Evolutionary conservation across 2,797 vertebrate genomes (phyloP), one percentile per base, ranked within the genome.

Genomic region (Prunella strophiata): DNA sequence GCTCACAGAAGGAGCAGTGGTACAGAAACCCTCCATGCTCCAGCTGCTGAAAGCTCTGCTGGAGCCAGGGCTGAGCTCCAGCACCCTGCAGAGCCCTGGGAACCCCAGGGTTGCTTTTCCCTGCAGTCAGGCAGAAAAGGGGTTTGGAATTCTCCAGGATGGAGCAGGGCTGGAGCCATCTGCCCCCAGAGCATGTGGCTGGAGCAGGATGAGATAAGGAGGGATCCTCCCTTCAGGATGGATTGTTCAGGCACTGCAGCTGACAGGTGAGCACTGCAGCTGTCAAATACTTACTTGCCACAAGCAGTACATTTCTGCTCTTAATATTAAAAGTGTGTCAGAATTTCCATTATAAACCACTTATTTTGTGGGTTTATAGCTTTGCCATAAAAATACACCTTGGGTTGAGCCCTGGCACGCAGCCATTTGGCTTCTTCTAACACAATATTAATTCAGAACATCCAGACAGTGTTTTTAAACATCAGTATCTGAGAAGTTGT

Each of bases 271-370:
- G 94, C 66, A 22, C 87, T 42, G 29, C 88, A 91, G 93, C 95
- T 95, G 93, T 95, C 95, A 82, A 78, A 89, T 62, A 8, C 75
- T 75, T 38, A 32, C 62, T 96, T 43, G 27, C 93, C 93, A 86
- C 90, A 59, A 90, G 77, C 86, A 62, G 63, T 51, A 17, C 92
- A 72, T 74, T 78, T 81, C 84, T 92, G 87, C 95, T 95, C 74
- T 50, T 68, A 94, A 94, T 96, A 94, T 96, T 96, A 86, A 85
- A 97, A 97, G 76, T 59, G 94, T 97, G 97, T 98, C 98, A 98
- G 95, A 97, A 91, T 98, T 98, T 98, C 98, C 98, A 98, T 97
- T 98, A 96, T 96, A 97, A 97, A 94, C 88, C 97, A 96, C 94
- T 98, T 95, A 97, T 97, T 98, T 97, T 95, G 95, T 96, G 96